Evolutionary conservation across 1,140 invertebrate species (phyloP).

Genomic region (Lepidurus packardi): DNA sequence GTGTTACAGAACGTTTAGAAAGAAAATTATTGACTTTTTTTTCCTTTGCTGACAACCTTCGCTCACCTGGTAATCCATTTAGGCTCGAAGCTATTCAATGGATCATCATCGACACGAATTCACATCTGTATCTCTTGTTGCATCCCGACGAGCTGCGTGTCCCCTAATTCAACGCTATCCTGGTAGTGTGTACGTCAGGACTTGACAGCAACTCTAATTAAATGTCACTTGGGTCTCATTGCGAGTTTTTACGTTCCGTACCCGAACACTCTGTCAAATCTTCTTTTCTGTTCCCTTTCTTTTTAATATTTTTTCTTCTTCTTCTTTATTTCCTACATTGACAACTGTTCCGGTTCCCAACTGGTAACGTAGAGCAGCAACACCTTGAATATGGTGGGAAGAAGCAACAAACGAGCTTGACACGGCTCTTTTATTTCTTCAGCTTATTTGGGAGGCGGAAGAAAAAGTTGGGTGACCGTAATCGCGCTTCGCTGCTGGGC

Average conservation of each 20-base stretch:
- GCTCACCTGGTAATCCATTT: neutral
- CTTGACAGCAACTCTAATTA: conserved; percentile 4
- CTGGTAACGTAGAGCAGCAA: neutral
- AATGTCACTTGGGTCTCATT: conserved; percentile 9
- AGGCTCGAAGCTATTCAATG: neutral
- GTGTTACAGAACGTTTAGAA: no score
- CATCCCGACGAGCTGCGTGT: neutral
- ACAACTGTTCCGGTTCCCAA: conserved; percentile 4
- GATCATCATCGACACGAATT: neutral
- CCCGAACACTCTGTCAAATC: neutral
- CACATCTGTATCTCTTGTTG: neutral
- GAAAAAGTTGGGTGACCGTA: neutral
- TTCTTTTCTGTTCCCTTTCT: neutral
- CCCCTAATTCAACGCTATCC: neutral
- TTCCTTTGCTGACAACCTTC: neutral
- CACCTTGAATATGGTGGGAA: neutral
- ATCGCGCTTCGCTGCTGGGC: neutral
- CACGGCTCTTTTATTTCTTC: conserved; percentile 1
- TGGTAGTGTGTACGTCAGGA: neutral
- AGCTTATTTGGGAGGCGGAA: neutral
- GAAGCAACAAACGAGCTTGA: conserved; percentile 2
- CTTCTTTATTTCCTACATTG: neutral
- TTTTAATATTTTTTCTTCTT: neutral
- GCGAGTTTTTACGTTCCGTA: neutral
- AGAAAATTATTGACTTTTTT: no score